Base-by-base conservation (phyloP, 2,113 vertebrate genomes). In the Nothoprocta perdicaria region DNA sequence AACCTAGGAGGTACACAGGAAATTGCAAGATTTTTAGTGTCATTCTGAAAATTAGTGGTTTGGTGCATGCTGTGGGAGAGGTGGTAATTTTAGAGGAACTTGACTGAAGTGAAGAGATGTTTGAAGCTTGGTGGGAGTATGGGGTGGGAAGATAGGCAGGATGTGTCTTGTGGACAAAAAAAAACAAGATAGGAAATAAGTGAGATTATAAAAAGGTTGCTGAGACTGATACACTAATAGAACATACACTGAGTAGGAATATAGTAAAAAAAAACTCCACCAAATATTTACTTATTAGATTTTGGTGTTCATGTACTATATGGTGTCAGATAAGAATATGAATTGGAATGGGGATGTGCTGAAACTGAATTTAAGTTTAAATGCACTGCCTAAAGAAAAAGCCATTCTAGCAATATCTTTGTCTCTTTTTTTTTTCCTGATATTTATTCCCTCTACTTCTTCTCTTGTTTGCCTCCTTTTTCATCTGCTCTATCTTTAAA, bases 81-180 rank as follows among this genome's bases (percentile, higher is more conserved):
- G 69, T 92, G 87, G 35, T 74, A 90, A 45, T 96, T 96, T 91
- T 43, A 78, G 73, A 84, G 91, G 82, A 94, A 88, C 61, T 72
- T 95, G 76, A 93, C 45, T 89, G 91, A 94, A 93, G 41, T 60
- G 72, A 94, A 88, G 84, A 90, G 67, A 31, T 85, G 84, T 92
- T 89, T 91, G 84, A 91, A 80, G 84, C 35, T 94, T 58, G 65
- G 91, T 94, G 87, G 94, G 93, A 88, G 92, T 94, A 48, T 75
- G n/a, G 33, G 62, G 66, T 95, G 80, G 93, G 93, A 96, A 95
- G 90, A 92, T 38, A 93, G 78, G 84, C 68, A 83, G 84, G 61
- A 89, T 92, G 46, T 84, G 76, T 89, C 81, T 93, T 57, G 29
- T 87, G 65, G 89, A 71, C 50, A 53, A 80, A 80, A 93, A 90